Evolutionary conservation across 2,888 invertebrate species (phyloP), one percentile per base, ranked within the genome.

Genomic region (Drosophila kuntzei): DNA sequence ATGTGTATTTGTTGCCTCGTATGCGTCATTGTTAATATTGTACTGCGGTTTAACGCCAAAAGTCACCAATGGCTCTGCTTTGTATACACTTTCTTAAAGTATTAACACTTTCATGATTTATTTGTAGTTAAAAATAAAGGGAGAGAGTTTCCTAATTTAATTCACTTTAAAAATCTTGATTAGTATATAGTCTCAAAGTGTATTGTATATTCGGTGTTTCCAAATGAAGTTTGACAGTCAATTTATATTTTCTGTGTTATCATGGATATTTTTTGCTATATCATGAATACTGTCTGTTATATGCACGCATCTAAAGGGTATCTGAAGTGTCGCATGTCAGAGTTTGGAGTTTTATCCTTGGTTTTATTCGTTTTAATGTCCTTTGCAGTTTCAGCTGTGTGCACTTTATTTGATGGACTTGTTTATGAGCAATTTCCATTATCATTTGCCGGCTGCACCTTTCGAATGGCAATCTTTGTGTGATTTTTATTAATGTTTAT

Each of bases 401-500:
- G 83, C 86, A 87, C 87, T 84, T 87, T 87, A 85, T 82, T 87
- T 87, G 83, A 84, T 84, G 83, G 83, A 87, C 86, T 84, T 84
- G 83, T 84, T 84, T 84, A 84, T 84, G 83, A 85, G 83, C 78
- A 85, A 87, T 84, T 71, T 50, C 66, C 75, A 71, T 76, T 73
- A 59, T 64, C 79, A 58, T 70, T 68, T 68, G 57, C 54, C 49
- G 41, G 14, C 59, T 70, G 75, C 81, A 81, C 80, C 84, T 86
- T 69, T 59, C 59, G 53, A 74, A 66, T 64, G 61, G 66, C 80
- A 85, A 87, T 87, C 85, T 85, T 73, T 82, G 86, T 87, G 86
- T 77, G 71, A 79, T 79, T 85, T 85, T 87, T 85, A 87, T 87
- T 85, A 84, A 87, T 87, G 83, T 85, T 84, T 83, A 83, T 86